A percentile compares a stretch with the other conserved stretches of the same genome.
phyloP scores from a whole-genome alignment of 2,888 invertebrate genomes.

The Subacronicta megacephala region DNA sequence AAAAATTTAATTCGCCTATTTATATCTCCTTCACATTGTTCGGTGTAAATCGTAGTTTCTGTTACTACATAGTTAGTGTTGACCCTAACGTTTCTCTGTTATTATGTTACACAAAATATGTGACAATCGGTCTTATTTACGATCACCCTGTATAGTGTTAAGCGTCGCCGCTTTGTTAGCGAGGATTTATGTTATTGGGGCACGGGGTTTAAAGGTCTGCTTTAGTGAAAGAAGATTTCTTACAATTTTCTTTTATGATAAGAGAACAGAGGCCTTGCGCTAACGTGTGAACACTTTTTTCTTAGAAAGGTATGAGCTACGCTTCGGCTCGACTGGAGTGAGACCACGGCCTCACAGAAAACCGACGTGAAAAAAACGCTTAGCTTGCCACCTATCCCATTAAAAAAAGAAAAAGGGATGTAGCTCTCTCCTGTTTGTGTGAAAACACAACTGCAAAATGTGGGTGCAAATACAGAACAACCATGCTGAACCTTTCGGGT shows the following conservation, averaged over 20 bases:
- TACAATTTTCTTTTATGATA: neutral
- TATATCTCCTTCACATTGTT: constrained; percentile 33
- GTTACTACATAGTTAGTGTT: constrained; percentile 37
- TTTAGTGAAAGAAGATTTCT: constrained; percentile 7
- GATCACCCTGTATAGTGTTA: constrained; percentile 49
- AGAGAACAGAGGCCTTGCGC: too few relatives aligned
- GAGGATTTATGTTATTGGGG: constrained; percentile 46
- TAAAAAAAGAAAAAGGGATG: too few relatives aligned
- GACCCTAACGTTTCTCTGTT: constrained; percentile 45
- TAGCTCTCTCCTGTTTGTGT: too few relatives aligned
- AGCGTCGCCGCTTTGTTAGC: constrained; percentile 40
- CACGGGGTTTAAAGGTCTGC: constrained; percentile 16
- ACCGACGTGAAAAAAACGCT: too few relatives aligned
- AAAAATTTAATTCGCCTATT: constrained; percentile 47
- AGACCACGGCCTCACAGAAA: too few relatives aligned
- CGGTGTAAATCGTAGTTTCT: constrained; percentile 38
- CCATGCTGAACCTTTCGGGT: too few relatives aligned
- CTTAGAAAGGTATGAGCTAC: neutral
- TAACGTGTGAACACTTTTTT: too few relatives aligned
- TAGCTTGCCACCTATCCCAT: too few relatives aligned
- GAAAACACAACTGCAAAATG: too few relatives aligned
- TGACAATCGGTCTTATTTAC: constrained; percentile 63
- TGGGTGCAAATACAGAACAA: too few relatives aligned
- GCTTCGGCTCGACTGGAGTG: too few relatives aligned
- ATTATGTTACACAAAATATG: constrained; percentile 59